Percentiles rank a stretch among this genome's conserved stretches.
Conservation (phyloP, 2,888 invertebrate genomes). For the Trichogramma evanescens region DNA sequence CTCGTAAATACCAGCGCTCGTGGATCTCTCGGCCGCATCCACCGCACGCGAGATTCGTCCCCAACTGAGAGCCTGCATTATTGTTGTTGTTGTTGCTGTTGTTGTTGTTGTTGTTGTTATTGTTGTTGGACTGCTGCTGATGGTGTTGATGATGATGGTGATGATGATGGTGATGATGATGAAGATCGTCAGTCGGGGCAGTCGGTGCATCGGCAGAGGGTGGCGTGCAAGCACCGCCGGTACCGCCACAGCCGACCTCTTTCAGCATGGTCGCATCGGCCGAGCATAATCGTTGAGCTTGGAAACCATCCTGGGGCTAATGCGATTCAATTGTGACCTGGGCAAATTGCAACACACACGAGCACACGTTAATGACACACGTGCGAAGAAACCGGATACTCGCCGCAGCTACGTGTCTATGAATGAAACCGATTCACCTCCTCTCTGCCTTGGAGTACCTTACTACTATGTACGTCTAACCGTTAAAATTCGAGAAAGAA, state of each 20-base stretch:
- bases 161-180: too few relatives aligned
- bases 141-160: too few relatives aligned
- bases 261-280: constrained; percentile 55
- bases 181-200: background rate
- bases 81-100: constrained; percentile 25
- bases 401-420: constrained; percentile 36
- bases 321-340: too few relatives aligned
- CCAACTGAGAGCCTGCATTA: constrained; percentile 26
- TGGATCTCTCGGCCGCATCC: constrained; percentile 58
- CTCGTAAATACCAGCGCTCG: constrained; percentile 67
- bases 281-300: too few relatives aligned
- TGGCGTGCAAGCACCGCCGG: constrained; percentile 46
- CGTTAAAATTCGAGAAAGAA: too few relatives aligned
- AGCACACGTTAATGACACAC: constrained; percentile 14
- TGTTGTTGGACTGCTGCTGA: background rate
- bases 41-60: constrained; percentile 46
- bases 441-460: background rate
- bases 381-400: constrained; percentile 16
- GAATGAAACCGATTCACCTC: constrained; percentile 34
- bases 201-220: constrained; percentile 35
- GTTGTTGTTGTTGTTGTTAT: background rate
- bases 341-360: background rate
- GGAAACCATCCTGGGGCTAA: too few relatives aligned
- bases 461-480: too few relatives aligned
- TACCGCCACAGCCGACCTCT: constrained; percentile 52